Evolutionary conservation across 2,888 invertebrate genomes (phyloP).

Genomic region (Campopleginae sp.): DNA sequence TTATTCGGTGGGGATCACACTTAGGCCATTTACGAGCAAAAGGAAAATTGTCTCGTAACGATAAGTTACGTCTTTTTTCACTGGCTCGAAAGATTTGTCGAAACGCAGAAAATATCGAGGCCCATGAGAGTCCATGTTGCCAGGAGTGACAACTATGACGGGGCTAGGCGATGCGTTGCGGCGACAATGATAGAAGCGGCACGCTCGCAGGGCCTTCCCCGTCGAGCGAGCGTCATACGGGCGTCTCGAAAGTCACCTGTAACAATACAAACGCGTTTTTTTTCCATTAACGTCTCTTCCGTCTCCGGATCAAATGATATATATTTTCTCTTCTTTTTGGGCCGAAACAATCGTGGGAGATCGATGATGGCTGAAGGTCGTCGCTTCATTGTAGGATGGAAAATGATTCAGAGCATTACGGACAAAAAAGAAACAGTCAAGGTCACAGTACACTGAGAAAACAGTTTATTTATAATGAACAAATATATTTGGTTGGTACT

Average conservation of each 20-base stretch:
- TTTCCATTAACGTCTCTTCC: neutral
- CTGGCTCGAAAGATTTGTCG: slow-evolving; percentile 36
- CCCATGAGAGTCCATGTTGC: slow-evolving; percentile 36
- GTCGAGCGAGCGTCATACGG: slow-evolving; percentile 82
- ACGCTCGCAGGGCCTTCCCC: slow-evolving; percentile 81
- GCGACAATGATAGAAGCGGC: slow-evolving; percentile 78
- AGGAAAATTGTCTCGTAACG: neutral
- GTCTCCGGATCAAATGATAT: neutral
- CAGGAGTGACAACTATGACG: slow-evolving; percentile 71
- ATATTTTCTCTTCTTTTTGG: neutral
- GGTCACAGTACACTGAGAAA: too few relatives aligned
- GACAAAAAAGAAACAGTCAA: too few relatives aligned
- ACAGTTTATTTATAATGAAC: too few relatives aligned
- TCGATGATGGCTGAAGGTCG: too few relatives aligned
- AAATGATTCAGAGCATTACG: neutral
- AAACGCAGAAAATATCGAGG: slow-evolving; percentile 38
- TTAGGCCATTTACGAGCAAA: slow-evolving; percentile 56
- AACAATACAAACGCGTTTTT: slow-evolving; percentile 61
- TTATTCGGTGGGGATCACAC: slow-evolving; percentile 32
- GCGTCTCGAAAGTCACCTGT: slow-evolving; percentile 82
- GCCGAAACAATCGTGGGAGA: neutral
- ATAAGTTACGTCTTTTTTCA: neutral
- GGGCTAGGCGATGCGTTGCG: slow-evolving; percentile 80
- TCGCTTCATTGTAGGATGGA: neutral
- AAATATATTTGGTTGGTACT: too few relatives aligned